Evolutionary conservation across 1,140 invertebrate species (phyloP).

Genomic region (Drosophila ogumai): DNA sequence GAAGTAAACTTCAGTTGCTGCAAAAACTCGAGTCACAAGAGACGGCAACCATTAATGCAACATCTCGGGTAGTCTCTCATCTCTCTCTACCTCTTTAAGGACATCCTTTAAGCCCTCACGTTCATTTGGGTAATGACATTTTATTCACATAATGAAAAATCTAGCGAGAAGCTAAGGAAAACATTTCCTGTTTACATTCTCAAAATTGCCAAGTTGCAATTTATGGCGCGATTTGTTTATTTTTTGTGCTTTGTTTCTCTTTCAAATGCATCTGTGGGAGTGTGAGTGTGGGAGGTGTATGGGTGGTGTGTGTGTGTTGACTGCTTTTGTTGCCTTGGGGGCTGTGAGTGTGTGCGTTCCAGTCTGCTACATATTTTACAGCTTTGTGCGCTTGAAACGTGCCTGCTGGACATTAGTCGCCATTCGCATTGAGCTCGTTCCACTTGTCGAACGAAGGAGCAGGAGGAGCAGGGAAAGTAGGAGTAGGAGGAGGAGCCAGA

Average conservation of each 20-base stretch:
- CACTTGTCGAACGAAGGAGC: slow-evolving; percentile 37
- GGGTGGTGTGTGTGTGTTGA: slow-evolving; percentile 8
- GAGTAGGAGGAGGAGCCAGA: background rate
- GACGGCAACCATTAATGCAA: slow-evolving; percentile 25
- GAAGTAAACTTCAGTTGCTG: slow-evolving; percentile 30
- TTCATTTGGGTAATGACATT: slow-evolving; percentile 51
- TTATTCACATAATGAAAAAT: slow-evolving; percentile 40
- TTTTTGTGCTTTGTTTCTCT: slow-evolving; percentile 47
- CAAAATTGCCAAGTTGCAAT: slow-evolving; percentile 76
- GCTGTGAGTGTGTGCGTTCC: slow-evolving; percentile 5
- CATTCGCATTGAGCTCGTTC: slow-evolving; percentile 43
- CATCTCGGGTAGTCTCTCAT: background rate
- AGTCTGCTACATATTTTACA: slow-evolving; percentile 65
- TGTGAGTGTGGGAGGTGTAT: background rate
- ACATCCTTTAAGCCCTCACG: slow-evolving; percentile 14
- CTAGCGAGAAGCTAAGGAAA: slow-evolving; percentile 53
- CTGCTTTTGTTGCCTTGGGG: slow-evolving; percentile 29
- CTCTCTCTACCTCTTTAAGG: slow-evolving; percentile 10
- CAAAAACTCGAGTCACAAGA: slow-evolving; percentile 11
- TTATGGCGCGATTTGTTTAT: slow-evolving; percentile 73
- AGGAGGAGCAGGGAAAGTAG: background rate
- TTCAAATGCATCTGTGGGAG: slow-evolving; percentile 35
- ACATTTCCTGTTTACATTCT: slow-evolving; percentile 80
- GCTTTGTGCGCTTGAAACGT: slow-evolving; percentile 70
- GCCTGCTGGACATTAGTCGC: slow-evolving; percentile 77